A percentile compares a stretch with the other conserved stretches of the same genome.
Evolutionary conservation across 2,888 invertebrate genomes (phyloP).

Genomic region (Machimus atricapillus): DNA sequence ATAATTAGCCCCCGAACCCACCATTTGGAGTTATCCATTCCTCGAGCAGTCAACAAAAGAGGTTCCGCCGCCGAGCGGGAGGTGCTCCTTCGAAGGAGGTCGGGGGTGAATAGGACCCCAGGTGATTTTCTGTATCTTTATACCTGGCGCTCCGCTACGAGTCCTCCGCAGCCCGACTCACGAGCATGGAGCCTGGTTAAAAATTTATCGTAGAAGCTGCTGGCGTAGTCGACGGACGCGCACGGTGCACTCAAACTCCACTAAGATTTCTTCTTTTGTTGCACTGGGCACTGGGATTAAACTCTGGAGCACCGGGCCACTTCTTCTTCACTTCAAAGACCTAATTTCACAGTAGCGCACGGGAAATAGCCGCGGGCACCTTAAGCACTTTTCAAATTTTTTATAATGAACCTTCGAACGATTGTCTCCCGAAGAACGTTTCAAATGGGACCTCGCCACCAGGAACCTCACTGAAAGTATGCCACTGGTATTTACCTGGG

Average conservation of each 20-base stretch:
- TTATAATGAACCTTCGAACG: background rate
- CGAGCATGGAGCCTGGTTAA: background rate
- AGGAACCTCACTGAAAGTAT: background rate
- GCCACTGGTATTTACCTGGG: background rate
- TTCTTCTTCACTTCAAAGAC: background rate
- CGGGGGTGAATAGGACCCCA: background rate
- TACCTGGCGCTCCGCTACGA: background rate
- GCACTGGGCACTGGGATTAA: background rate
- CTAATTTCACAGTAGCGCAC: background rate
- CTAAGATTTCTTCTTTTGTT: background rate
- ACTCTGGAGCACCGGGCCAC: background rate
- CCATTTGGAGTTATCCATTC: slow-evolving; percentile 28
- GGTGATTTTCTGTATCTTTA: background rate
- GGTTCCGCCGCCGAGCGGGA: background rate
- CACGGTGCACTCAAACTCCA: background rate
- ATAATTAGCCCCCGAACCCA: slow-evolving; percentile 10
- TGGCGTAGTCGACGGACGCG: background rate
- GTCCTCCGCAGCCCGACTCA: background rate
- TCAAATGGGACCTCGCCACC: background rate
- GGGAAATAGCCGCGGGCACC: background rate
- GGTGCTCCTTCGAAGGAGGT: background rate
- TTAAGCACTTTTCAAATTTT: background rate
- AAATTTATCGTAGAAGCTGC: background rate
- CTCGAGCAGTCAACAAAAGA: background rate
- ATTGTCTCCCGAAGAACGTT: slow-evolving; percentile 6